phyloP scores from a whole-genome alignment of 2,888 invertebrate species.

The Salticus scenicus region DNA sequence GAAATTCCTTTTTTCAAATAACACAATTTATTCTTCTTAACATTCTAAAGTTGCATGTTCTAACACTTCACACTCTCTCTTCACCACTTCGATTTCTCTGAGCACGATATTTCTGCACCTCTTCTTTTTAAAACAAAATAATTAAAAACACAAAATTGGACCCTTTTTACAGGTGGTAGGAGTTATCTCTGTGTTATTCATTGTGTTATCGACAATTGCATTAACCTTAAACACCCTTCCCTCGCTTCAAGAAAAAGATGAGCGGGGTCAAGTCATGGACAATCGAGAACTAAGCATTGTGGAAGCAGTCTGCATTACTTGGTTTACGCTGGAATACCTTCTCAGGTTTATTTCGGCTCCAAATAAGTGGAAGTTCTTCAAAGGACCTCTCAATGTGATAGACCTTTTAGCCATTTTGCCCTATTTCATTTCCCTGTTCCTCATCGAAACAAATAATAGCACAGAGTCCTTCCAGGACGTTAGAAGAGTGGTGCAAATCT shows the following conservation, averaged over 20 bases:
- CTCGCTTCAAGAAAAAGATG: constrained; percentile 91
- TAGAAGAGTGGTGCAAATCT: constrained; percentile 97
- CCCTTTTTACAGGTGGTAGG: constrained; percentile 99
- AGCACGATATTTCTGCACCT: too few species aligned
- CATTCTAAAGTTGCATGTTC: too few species aligned
- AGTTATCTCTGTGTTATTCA: constrained; percentile 99
- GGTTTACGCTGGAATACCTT: constrained; percentile 99
- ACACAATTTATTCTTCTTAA: too few species aligned
- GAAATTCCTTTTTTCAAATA: too few species aligned
- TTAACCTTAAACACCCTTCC: constrained; percentile 99
- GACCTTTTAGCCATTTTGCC: constrained; percentile 98
- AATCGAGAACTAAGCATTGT: constrained; percentile 97
- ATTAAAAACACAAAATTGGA: too few species aligned
- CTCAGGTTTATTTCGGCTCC: constrained; percentile 98
- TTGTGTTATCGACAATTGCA: constrained; percentile 98
- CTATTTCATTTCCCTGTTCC: constrained; percentile 97
- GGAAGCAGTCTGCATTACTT: constrained; percentile 99
- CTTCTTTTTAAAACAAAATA: too few species aligned
- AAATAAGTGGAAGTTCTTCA: constrained; percentile 99
- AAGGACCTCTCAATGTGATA: constrained; percentile 98
- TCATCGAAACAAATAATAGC: constrained; percentile 94
- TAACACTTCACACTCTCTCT: too few species aligned
- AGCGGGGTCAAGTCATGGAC: constrained; percentile 86
- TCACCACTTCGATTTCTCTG: too few species aligned
- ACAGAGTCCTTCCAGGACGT: constrained; percentile 85